phyloP scores from a whole-genome alignment of 2,888 invertebrate genomes.

The Actias luna region DNA sequence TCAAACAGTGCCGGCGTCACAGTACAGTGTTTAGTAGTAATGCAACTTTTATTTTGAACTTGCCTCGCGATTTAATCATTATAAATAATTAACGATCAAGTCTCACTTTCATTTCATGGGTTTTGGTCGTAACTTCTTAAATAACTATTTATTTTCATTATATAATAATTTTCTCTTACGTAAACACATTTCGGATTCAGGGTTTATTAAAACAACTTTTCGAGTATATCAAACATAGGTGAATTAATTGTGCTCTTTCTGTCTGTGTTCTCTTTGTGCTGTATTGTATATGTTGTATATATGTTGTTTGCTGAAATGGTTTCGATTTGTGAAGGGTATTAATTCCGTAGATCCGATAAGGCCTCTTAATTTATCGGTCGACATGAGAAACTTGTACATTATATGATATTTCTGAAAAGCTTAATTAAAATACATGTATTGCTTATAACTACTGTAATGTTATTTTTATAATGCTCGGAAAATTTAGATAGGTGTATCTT shows the following conservation, averaged over 20 bases:
- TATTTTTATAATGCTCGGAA: neutral
- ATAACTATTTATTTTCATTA: neutral
- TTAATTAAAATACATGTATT: too few relatives aligned
- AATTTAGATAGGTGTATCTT: neutral
- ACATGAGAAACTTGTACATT: neutral
- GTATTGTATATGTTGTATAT: too few relatives aligned
- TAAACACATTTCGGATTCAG: neutral
- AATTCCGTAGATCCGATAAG: neutral
- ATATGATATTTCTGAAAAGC: neutral
- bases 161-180: neutral
- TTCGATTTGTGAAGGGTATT: neutral
- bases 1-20: constrained; percentile 51
- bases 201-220: neutral
- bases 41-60: constrained; percentile 1
- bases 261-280: too few relatives aligned
- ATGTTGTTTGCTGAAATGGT: too few relatives aligned
- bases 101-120: neutral
- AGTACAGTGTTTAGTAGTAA: constrained; percentile 7
- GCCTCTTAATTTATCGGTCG: neutral
- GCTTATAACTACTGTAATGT: too few relatives aligned
- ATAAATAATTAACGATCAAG: neutral
- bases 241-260: too few relatives aligned
- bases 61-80: neutral
- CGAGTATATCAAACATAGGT: neutral
- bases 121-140: neutral